A percentile compares a stretch with the other conserved stretches of the same genome.
Conservation (phyloP, 2,113 vertebrate species). For the Heptranchias perlo region DNA sequence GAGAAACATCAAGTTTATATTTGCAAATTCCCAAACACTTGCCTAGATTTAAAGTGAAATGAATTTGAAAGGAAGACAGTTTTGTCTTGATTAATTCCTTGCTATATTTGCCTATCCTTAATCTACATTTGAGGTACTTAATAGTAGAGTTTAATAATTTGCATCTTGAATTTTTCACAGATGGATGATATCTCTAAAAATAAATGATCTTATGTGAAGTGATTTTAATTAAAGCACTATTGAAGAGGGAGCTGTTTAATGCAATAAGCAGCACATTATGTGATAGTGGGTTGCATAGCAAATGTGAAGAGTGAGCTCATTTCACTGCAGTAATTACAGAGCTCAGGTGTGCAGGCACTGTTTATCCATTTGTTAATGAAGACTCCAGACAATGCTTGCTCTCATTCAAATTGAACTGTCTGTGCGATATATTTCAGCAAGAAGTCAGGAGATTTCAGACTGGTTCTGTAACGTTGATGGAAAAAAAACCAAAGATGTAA, state of each 20-base stretch:
- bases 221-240: constrained; percentile 22
- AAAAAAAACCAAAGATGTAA: not conserved
- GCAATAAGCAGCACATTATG: not conserved
- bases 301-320: not conserved
- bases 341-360: constrained; percentile 13
- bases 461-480: not conserved
- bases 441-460: not conserved
- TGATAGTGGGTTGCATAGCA: constrained; percentile 16
- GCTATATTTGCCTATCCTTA: not conserved
- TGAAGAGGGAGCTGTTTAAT: constrained; percentile 25
- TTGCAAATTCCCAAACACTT: not conserved
- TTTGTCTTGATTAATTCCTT: not conserved
- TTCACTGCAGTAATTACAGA: constrained; percentile 13
- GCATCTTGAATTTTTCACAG: not conserved
- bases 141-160: not conserved
- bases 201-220: not conserved
- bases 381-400: not conserved
- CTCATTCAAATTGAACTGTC: not conserved
- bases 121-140: not conserved
- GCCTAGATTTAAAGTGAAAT: constrained; percentile 4
- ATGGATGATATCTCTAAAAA: constrained; percentile 24
- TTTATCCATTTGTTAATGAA: constrained; percentile 6
- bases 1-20: not conserved
- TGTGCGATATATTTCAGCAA: not conserved
- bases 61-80: not conserved